Percentiles rank a stretch among this genome's conserved stretches.
Conservation (phyloP, 2,888 invertebrate species). For the Ophion costatus region DNA sequence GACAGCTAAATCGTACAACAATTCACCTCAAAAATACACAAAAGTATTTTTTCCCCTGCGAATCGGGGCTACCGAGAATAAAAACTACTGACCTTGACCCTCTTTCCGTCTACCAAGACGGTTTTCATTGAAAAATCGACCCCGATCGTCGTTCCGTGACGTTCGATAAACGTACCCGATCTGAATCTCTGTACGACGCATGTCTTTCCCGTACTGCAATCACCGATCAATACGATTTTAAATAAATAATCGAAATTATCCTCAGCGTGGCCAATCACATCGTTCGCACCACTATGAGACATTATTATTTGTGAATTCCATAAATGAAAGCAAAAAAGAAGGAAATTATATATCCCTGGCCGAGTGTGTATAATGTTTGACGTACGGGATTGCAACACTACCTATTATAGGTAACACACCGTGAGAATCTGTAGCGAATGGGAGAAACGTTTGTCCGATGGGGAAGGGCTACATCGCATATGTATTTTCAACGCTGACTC, state of each 20-base stretch:
- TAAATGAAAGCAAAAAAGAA: slow-evolving; percentile 55
- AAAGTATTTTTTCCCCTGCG: neutral
- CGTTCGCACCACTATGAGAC: slow-evolving; percentile 91
- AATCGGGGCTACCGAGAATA: neutral
- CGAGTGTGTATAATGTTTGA: slow-evolving; percentile 40
- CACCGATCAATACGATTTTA: slow-evolving; percentile 97
- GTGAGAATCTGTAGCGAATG: slow-evolving; percentile 51
- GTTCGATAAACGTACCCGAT: slow-evolving; percentile 97
- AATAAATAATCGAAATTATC: slow-evolving; percentile 97
- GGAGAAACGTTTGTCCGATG: slow-evolving; percentile 47
- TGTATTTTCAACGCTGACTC: slow-evolving; percentile 47
- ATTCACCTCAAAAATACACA: neutral
- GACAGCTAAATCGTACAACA: neutral
- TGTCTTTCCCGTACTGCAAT: slow-evolving; percentile 96
- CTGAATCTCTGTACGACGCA: slow-evolving; percentile 98
- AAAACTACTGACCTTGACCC: slow-evolving; percentile 91
- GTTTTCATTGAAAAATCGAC: slow-evolving; percentile 99
- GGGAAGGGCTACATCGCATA: slow-evolving; percentile 40
- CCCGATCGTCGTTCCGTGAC: slow-evolving; percentile 98
- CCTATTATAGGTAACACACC: slow-evolving; percentile 48
- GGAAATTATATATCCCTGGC: slow-evolving; percentile 9
- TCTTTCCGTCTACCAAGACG: slow-evolving; percentile 95
- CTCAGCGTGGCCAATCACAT: slow-evolving; percentile 90
- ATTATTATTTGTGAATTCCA: slow-evolving; percentile 82
- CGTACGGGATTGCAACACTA: slow-evolving; percentile 52